Percentiles rank a stretch among this genome's conserved stretches.
Conservation (phyloP, 2,797 vertebrate genomes). For the Scyliorhinus canicula region DNA sequence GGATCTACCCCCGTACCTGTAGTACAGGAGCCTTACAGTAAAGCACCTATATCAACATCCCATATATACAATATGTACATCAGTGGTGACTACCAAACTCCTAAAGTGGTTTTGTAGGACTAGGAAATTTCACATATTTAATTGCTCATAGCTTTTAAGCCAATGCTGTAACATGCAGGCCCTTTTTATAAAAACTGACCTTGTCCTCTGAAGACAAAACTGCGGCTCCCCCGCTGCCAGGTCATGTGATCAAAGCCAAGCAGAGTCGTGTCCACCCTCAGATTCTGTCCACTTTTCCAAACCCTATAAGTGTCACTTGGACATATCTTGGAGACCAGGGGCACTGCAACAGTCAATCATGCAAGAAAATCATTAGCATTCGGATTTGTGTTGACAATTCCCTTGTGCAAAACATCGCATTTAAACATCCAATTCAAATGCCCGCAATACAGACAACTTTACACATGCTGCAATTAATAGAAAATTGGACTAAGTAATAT, state of each 20-base stretch:
- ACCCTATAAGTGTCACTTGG: slow-evolving; percentile 95
- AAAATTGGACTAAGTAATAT: neutral
- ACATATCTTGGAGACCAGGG: slow-evolving; percentile 92
- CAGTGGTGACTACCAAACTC: no score
- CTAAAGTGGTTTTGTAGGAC: neutral
- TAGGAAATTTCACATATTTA: neutral
- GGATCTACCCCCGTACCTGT: no score
- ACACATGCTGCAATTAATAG: neutral
- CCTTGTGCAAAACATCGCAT: neutral
- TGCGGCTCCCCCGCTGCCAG: slow-evolving; percentile 96
- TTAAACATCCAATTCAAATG: neutral
- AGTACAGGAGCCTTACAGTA: no score
- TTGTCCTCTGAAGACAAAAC: slow-evolving; percentile 90
- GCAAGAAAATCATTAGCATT: neutral
- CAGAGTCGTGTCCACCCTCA: slow-evolving; percentile 89
- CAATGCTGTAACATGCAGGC: no score
- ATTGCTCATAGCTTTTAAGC: neutral
- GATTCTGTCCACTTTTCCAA: slow-evolving; percentile 94
- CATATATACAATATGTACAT: no score
- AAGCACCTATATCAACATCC: no score
- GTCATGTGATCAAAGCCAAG: slow-evolving; percentile 98
- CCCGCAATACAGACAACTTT: neutral
- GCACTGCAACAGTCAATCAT: slow-evolving; percentile 60
- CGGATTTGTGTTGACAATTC: neutral
- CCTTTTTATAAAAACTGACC: slow-evolving; percentile 57